phyloP scores from a whole-genome alignment of 1,140 invertebrate species.

The Archegozetes longisetosus region DNA sequence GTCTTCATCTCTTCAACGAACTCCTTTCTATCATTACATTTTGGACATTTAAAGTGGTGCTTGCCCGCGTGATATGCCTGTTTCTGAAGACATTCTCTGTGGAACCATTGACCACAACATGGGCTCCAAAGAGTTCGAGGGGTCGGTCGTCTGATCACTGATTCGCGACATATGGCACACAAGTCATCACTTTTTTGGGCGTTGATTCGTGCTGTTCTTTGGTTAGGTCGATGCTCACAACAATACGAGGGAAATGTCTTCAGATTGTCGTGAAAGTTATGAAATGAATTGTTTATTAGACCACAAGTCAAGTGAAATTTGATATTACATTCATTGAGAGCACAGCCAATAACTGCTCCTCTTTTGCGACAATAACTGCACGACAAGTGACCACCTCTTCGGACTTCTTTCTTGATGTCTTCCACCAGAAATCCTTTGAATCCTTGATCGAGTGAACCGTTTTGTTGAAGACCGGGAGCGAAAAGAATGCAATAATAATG shows the following conservation, averaged over 20 bases:
- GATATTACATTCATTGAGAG: constrained; percentile 34
- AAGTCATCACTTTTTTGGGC: constrained; percentile 30
- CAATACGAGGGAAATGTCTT: constrained; percentile 42
- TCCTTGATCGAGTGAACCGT: constrained; percentile 13
- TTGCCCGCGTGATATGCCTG: constrained; percentile 40
- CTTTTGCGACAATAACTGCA: constrained; percentile 41
- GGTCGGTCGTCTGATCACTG: constrained; percentile 24
- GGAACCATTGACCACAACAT: constrained; percentile 35
- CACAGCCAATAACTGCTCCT: constrained; percentile 46
- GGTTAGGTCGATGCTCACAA: constrained; percentile 37
- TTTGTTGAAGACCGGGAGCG: constrained; percentile 14
- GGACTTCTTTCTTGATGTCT: constrained; percentile 14
- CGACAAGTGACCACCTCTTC: constrained; percentile 21
- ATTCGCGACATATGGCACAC: constrained; percentile 40
- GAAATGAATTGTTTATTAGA: constrained; percentile 34
- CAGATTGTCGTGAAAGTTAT: constrained; percentile 44
- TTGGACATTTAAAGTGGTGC: constrained; percentile 49
- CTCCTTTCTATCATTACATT: constrained; percentile 44
- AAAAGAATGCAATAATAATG: constrained; percentile 16
- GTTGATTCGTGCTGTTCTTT: constrained; percentile 27
- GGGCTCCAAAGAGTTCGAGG: constrained; percentile 37
- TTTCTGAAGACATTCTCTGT: constrained; percentile 29
- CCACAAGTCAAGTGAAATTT: constrained; percentile 48
- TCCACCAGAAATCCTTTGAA: constrained; percentile 11
- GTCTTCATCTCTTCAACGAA: constrained; percentile 42